A percentile compares a stretch with the other conserved stretches of the same genome.
phyloP scores from a whole-genome alignment of 2,797 vertebrate species.

The Uromys caudimaculatus region DNA sequence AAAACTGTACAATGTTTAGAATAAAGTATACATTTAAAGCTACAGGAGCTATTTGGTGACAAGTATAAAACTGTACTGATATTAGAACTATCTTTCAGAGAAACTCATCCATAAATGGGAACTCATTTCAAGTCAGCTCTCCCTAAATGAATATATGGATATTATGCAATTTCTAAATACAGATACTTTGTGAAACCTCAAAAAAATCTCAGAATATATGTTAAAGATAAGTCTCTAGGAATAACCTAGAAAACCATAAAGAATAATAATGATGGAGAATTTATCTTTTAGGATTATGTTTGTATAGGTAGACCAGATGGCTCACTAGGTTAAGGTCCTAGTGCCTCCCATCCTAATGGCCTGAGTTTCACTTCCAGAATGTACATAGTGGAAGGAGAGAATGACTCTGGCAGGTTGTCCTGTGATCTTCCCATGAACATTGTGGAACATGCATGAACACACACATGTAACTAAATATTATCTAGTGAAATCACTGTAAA shows the following conservation, averaged over 20 bases:
- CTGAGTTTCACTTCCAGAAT: background rate
- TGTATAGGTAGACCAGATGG: background rate
- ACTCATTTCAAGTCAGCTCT: constrained; percentile 16
- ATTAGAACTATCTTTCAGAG: background rate
- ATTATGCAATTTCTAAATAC: background rate
- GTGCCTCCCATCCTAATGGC: background rate
- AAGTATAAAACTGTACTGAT: constrained; percentile 4
- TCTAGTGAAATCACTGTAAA: background rate
- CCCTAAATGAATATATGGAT: background rate
- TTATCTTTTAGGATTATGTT: constrained; percentile 1
- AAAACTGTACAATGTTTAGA: constrained; percentile 3
- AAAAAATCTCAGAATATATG: constrained; percentile 32
- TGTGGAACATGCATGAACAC: background rate
- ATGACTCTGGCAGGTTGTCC: background rate
- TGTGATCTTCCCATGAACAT: background rate
- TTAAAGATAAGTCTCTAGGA: constrained; percentile 3
- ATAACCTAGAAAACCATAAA: constrained; percentile 44
- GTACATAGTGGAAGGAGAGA: background rate
- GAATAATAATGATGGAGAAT: background rate
- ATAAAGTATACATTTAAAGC: constrained; percentile 37
- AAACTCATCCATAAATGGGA: constrained; percentile 8
- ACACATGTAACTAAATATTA: background rate
- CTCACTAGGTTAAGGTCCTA: background rate
- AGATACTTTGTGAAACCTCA: background rate
- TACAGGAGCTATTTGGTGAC: background rate